A percentile compares a stretch with the other conserved stretches of the same genome.
These are phyloP conservation scores for Heterotilapia buettikoferi DNA, from an alignment of 2,113 vertebrate species.

Conservation along the genomic window DNA sequence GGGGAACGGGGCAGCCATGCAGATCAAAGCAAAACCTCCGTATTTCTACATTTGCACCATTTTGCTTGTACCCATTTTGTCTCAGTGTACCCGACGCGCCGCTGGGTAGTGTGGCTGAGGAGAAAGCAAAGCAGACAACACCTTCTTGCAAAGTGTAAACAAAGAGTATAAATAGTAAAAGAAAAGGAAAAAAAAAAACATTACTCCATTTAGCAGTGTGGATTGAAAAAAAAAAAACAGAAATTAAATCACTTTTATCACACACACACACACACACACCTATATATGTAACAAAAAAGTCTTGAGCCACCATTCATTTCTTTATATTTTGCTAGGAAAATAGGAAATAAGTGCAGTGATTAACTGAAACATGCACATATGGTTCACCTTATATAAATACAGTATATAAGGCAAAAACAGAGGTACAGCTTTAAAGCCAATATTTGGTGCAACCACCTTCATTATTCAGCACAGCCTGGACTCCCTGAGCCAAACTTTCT, in stretches of 20 bases:
- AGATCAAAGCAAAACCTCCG: slow-evolving; percentile 51
- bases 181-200: background rate
- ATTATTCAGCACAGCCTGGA: background rate
- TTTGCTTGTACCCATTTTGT: slow-evolving; percentile 24
- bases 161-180: background rate
- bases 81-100: slow-evolving; percentile 9
- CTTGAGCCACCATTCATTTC: background rate
- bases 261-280: background rate
- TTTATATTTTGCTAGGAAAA: background rate
- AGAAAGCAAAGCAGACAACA: background rate
- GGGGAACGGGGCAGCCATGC: slow-evolving; percentile 55
- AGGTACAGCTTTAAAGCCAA: background rate
- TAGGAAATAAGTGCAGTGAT: background rate
- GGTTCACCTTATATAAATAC: background rate
- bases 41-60: slow-evolving; percentile 7
- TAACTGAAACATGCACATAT: background rate
- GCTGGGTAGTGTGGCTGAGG: slow-evolving; percentile 9
- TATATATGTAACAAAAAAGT: background rate
- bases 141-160: background rate
- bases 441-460: background rate
- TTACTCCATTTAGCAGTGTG: background rate
- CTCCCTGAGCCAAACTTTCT: background rate
- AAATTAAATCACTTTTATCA: background rate
- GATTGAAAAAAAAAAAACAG: too few species aligned
- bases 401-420: background rate